A percentile compares a stretch with the other conserved stretches of the same genome.
These are phyloP conservation scores for Orchestia grillus DNA, from an alignment of 1,140 invertebrate genomes.

Conservation along the genomic window DNA sequence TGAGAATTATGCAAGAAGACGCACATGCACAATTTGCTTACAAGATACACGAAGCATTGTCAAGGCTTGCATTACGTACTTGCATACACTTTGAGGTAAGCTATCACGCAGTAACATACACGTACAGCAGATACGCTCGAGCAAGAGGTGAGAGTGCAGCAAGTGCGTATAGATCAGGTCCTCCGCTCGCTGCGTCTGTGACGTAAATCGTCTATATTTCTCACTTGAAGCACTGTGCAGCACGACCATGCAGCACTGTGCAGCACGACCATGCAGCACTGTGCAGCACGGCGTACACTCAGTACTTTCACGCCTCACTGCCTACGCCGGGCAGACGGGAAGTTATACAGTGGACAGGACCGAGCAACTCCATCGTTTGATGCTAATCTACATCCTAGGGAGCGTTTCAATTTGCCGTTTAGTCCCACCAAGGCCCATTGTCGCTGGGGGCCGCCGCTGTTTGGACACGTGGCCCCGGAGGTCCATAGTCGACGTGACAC, in stretches of 20 bases:
- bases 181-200: too few relatives aligned
- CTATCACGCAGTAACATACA: not conserved
- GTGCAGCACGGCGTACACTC: not conserved
- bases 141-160: too few relatives aligned
- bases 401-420: conserved; percentile 55
- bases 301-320: not conserved
- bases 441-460: conserved; percentile 9
- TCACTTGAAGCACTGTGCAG: not conserved
- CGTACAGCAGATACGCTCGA: not conserved
- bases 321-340: not conserved
- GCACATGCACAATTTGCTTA: too few relatives aligned
- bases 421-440: not conserved
- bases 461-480: not conserved
- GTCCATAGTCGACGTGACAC: not conserved
- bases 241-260: not conserved
- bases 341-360: not conserved
- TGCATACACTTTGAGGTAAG: too few relatives aligned
- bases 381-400: conserved; percentile 28
- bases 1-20: too few relatives aligned
- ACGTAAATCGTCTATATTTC: too few relatives aligned
- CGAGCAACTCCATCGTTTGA: conserved; percentile 38
- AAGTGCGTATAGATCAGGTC: too few relatives aligned
- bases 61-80: too few relatives aligned
- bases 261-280: not conserved
- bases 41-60: too few relatives aligned